These are phyloP conservation scores for Sigmodon hispidus DNA, from an alignment of 2,113 vertebrate species.

Conservation along the genomic window DNA sequence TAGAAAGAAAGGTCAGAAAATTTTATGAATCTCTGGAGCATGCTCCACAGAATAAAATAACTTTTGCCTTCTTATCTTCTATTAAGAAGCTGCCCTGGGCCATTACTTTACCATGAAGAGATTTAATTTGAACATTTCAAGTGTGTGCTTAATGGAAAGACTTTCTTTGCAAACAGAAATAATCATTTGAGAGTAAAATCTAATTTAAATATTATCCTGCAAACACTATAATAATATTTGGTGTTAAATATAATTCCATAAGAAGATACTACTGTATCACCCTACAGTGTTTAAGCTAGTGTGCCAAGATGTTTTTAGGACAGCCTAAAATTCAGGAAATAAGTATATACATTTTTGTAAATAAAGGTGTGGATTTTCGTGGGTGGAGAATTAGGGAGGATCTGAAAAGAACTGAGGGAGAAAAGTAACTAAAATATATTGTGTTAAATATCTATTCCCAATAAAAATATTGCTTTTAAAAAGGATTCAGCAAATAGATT, in stretches of 20 bases:
- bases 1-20: background rate
- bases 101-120: conserved; percentile 43
- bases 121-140: conserved; percentile 64
- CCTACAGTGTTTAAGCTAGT: background rate
- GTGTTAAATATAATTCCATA: background rate
- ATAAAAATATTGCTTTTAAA: no score
- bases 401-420: no score
- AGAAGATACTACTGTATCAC: background rate
- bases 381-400: no score
- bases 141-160: conserved; percentile 49
- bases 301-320: background rate
- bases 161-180: conserved; percentile 48
- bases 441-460: no score
- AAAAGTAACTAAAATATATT: no score
- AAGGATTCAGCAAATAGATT: background rate
- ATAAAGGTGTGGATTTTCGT: no score
- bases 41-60: conserved; percentile 8
- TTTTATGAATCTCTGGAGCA: background rate
- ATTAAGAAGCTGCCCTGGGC: conserved; percentile 29
- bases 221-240: conserved; percentile 46
- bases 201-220: conserved; percentile 55
- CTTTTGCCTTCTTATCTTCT: conserved; percentile 39
- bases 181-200: conserved; percentile 43
- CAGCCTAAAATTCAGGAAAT: background rate
- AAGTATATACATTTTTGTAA: no score